Conservation (phyloP, 2,113 vertebrate species). For the Psammodynastes pulverulentus region DNA sequence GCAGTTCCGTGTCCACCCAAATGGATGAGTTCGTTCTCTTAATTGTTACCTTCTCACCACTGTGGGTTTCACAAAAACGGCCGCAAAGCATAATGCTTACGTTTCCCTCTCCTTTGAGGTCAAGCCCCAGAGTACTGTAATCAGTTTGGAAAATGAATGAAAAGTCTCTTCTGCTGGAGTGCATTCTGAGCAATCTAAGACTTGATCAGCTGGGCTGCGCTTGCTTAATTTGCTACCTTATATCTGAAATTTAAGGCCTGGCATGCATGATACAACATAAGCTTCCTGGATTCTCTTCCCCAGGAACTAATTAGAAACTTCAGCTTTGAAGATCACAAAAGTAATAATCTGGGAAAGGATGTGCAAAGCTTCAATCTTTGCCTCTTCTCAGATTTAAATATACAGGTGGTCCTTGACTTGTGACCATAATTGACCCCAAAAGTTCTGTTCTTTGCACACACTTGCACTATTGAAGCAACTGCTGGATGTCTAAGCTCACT, state of each 20-base stretch:
- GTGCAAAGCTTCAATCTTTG: not conserved
- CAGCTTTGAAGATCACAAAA: not conserved
- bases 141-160: constrained; percentile 15
- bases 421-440: too few relatives aligned
- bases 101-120: constrained; percentile 10
- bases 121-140: not conserved
- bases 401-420: not conserved
- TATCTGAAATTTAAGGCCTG: not conserved
- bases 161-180: not conserved
- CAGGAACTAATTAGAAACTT: not conserved
- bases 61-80: not conserved
- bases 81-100: constrained; percentile 17
- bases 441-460: not conserved
- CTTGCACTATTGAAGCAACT: not conserved
- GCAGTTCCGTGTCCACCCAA: constrained; percentile 1
- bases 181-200: not conserved
- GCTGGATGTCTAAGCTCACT: not conserved
- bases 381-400: not conserved
- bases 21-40: not conserved
- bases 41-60: not conserved
- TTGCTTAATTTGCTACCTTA: not conserved
- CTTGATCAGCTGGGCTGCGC: not conserved
- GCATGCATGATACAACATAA: not conserved
- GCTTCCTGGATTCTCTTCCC: not conserved
- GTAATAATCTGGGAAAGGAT: not conserved